phyloP scores from a whole-genome alignment of 2,797 vertebrate species.

The Phoeniculus purpureus region DNA sequence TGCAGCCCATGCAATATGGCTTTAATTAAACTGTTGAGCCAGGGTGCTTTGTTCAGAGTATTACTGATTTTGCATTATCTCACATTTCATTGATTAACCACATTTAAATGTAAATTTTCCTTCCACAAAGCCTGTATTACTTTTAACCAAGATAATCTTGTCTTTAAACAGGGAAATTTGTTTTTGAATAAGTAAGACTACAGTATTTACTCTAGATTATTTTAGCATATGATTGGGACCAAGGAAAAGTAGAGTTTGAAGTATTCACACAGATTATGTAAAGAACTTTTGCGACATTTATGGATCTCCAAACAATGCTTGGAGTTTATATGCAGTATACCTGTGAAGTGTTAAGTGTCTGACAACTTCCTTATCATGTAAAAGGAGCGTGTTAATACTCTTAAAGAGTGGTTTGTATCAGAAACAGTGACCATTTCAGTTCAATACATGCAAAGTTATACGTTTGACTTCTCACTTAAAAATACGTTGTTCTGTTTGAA shows the following conservation, averaged over 20 bases:
- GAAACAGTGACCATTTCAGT: not conserved
- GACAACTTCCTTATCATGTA: not conserved
- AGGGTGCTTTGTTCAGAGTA: not conserved
- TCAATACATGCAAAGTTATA: not conserved
- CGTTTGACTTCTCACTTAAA: not conserved
- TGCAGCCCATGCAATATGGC: not conserved
- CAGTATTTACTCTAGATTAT: not conserved
- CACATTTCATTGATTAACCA: not conserved
- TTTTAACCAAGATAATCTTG: not conserved
- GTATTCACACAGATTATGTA: not conserved
- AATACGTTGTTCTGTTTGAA: not conserved
- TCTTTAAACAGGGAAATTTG: not conserved
- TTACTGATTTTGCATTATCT: slow-evolving; percentile 24
- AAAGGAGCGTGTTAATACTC: not conserved
- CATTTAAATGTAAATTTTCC: slow-evolving; percentile 6
- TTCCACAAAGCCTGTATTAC: not conserved
- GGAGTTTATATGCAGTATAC: not conserved
- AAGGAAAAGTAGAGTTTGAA: not conserved
- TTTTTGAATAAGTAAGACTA: not conserved
- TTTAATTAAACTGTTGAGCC: slow-evolving; percentile 38
- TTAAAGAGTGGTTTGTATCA: not conserved
- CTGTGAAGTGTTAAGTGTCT: not conserved
- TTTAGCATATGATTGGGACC: not conserved
- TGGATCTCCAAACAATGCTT: not conserved
- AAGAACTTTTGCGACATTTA: not conserved